These are phyloP conservation scores for Columbina picui DNA, from an alignment of 2,113 vertebrate genomes.

Conservation along the genomic window DNA sequence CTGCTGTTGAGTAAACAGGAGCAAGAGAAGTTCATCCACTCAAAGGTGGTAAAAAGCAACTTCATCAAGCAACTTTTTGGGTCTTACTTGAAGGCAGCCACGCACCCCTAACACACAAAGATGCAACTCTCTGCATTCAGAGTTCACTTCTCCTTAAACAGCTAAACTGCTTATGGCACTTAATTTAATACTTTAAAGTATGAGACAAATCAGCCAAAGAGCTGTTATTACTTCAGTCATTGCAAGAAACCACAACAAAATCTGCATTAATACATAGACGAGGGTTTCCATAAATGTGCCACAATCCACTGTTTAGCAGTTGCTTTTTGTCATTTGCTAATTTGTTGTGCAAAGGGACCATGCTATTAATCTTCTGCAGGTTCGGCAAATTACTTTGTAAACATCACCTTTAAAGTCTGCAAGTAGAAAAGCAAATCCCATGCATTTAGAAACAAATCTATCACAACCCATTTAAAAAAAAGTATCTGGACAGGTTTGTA, in stretches of 20 bases:
- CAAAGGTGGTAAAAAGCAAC: background rate
- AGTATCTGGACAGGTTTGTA: background rate
- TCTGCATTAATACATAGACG: background rate
- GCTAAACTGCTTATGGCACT: background rate
- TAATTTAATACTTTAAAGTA: background rate
- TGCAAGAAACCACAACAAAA: background rate
- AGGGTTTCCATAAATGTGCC: background rate
- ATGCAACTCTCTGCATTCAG: background rate
- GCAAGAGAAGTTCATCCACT: background rate
- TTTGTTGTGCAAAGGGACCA: conserved; percentile 11
- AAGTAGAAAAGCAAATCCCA: conserved; percentile 46
- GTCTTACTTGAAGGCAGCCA: background rate
- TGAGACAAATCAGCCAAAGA: background rate
- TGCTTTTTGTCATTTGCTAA: conserved; percentile 36
- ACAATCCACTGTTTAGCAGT: conserved; percentile 6
- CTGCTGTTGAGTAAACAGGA: background rate
- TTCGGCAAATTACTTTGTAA: conserved; percentile 41
- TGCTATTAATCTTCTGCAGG: background rate
- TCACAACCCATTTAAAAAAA: background rate
- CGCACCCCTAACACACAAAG: background rate
- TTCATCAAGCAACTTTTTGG: background rate
- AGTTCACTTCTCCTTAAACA: background rate
- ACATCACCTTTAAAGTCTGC: background rate
- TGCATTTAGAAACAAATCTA: background rate
- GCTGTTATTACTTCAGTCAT: background rate